Evolutionary conservation across 2,888 invertebrate species (phyloP).

Genomic region (Schizotus pectinicornis): DNA sequence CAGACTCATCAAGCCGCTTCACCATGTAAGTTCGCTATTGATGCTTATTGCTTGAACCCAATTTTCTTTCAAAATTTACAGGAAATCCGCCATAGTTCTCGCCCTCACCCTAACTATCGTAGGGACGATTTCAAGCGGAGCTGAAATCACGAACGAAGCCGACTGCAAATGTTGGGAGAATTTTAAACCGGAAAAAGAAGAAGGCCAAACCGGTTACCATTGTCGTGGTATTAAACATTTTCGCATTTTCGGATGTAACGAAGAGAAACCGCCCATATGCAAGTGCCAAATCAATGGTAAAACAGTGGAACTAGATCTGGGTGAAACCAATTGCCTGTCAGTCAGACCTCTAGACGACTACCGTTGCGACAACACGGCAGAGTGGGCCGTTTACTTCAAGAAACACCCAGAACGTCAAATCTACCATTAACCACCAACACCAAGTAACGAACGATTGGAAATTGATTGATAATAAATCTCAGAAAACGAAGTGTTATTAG

Average conservation of each 20-base stretch:
- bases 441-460: no score
- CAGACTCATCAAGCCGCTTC: no score
- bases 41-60: no score
- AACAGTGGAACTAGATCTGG: constrained; percentile 39
- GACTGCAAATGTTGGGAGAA: constrained; percentile 46
- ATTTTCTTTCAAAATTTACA: constrained; percentile 5
- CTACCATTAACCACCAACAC: constrained; percentile 7
- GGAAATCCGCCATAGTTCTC: neutral
- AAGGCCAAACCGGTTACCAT: constrained; percentile 28
- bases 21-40: no score
- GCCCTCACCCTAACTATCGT: no score
- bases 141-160: constrained; percentile 10
- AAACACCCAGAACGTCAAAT: constrained; percentile 25
- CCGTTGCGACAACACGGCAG: constrained; percentile 27
- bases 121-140: neutral
- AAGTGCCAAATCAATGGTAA: constrained; percentile 37
- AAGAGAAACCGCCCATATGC: constrained; percentile 45
- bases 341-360: constrained; percentile 8
- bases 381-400: constrained; percentile 24
- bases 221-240: constrained; percentile 41
- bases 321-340: constrained; percentile 40
- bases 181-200: constrained; percentile 39
- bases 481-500: no score
- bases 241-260: constrained; percentile 41
- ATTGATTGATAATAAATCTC: no score